phyloP scores from a whole-genome alignment of 1,140 invertebrate genomes.

The Drosophila navojoa region DNA sequence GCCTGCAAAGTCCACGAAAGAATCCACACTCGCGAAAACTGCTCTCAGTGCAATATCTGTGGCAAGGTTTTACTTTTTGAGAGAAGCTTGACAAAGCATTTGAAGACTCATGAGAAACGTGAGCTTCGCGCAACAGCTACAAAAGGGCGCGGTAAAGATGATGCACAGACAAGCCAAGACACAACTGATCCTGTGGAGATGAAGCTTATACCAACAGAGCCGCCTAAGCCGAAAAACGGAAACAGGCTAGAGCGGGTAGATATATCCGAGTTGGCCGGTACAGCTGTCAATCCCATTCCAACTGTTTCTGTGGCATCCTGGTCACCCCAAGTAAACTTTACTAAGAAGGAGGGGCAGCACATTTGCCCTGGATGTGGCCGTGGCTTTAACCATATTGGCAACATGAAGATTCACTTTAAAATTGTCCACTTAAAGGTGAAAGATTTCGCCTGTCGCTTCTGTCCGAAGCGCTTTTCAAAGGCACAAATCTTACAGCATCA shows the following conservation, averaged over 20 bases:
- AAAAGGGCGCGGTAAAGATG: neutral
- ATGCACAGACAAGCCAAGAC: slow-evolving; percentile 8
- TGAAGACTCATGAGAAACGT: slow-evolving; percentile 75
- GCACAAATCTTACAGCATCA: slow-evolving; percentile 79
- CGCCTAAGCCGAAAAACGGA: slow-evolving; percentile 36
- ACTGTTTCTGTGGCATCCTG: slow-evolving; percentile 76
- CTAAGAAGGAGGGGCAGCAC: slow-evolving; percentile 78
- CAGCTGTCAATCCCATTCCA: slow-evolving; percentile 76
- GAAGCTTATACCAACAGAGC: slow-evolving; percentile 8
- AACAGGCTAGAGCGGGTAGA: slow-evolving; percentile 73
- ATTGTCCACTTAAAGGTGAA: slow-evolving; percentile 81
- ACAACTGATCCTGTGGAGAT: slow-evolving; percentile 21
- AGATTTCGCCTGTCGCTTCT: slow-evolving; percentile 79
- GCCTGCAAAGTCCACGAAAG: slow-evolving; percentile 78
- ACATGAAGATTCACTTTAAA: slow-evolving; percentile 78
- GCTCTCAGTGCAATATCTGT: slow-evolving; percentile 77
- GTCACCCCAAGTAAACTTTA: slow-evolving; percentile 78
- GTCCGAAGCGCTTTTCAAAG: slow-evolving; percentile 76
- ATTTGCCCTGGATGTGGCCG: slow-evolving; percentile 77
- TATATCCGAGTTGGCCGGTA: slow-evolving; percentile 72
- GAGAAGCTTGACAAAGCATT: slow-evolving; percentile 69
- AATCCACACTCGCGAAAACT: slow-evolving; percentile 84
- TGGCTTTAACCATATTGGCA: slow-evolving; percentile 78
- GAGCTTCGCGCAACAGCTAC: slow-evolving; percentile 57
- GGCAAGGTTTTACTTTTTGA: slow-evolving; percentile 74